Percentiles rank a stretch among this genome's conserved stretches.
These are phyloP conservation scores for Argya squamiceps DNA, from an alignment of 2,797 vertebrate genomes.

Conservation along the genomic window DNA sequence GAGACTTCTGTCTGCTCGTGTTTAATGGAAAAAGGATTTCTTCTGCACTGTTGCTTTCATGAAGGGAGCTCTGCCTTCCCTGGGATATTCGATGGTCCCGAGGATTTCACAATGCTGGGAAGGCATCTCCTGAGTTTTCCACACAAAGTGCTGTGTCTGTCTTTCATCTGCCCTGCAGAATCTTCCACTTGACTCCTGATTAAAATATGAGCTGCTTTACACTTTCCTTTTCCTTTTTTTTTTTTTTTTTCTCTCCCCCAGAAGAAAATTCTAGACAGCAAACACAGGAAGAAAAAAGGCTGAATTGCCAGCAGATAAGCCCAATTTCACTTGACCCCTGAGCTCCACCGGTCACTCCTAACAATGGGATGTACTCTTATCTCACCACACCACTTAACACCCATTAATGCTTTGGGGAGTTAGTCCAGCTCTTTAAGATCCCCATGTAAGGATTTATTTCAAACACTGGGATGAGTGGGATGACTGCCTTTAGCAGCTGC, in stretches of 20 bases:
- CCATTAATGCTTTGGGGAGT: slow-evolving; percentile 68
- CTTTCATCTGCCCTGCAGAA: slow-evolving; percentile 15
- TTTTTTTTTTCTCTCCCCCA: too few relatives aligned
- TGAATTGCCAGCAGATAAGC: slow-evolving; percentile 62
- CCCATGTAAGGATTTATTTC: slow-evolving; percentile 70
- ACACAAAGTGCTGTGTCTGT: neutral
- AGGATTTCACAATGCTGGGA: neutral
- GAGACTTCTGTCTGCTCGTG: neutral
- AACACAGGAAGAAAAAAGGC: slow-evolving; percentile 42
- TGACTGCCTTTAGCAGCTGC: slow-evolving; percentile 21
- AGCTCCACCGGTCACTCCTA: slow-evolving; percentile 45
- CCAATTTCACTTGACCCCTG: slow-evolving; percentile 66
- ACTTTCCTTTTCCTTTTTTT: neutral
- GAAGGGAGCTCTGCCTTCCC: neutral
- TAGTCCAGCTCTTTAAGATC: slow-evolving; percentile 47
- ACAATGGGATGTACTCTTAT: slow-evolving; percentile 67
- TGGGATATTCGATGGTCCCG: neutral
- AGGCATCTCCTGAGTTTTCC: slow-evolving; percentile 1
- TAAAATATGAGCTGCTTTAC: neutral
- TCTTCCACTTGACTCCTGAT: neutral
- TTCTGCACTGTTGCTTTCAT: neutral
- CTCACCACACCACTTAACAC: slow-evolving; percentile 67
- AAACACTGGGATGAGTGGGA: slow-evolving; percentile 39
- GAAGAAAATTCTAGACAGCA: slow-evolving; percentile 53
- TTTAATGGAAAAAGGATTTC: neutral